Percentiles rank a stretch among this genome's conserved stretches.
Conservation (phyloP, 1,140 invertebrate genomes). For the Bursaphelenchus mucronatus region DNA sequence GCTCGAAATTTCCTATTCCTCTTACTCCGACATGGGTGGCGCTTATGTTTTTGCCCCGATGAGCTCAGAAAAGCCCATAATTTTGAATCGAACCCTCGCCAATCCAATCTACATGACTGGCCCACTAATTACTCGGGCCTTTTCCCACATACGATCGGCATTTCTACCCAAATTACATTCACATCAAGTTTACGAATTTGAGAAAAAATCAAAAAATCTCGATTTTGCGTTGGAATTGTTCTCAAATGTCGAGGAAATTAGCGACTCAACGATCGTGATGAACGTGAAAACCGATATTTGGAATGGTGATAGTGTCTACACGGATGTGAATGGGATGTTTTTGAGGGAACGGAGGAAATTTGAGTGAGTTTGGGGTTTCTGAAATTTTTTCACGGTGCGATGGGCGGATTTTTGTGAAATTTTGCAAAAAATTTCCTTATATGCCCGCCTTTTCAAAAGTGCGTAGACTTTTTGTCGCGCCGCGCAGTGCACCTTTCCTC, state of each 20-base stretch:
- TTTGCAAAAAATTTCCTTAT: too few species aligned
- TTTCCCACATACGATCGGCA: background rate
- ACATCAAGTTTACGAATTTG: slow-evolving; percentile 12
- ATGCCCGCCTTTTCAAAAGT: too few species aligned
- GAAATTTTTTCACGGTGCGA: too few species aligned
- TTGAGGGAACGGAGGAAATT: slow-evolving; percentile 12
- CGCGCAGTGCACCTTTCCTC: too few species aligned
- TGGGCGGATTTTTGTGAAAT: too few species aligned
- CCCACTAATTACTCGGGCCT: slow-evolving; percentile 19
- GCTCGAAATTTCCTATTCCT: background rate
- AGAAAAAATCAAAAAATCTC: background rate
- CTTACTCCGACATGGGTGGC: slow-evolving; percentile 25
- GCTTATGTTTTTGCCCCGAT: slow-evolving; percentile 25
- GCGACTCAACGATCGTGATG: slow-evolving; percentile 12
- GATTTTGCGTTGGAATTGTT: slow-evolving; percentile 29
- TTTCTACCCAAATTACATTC: slow-evolving; percentile 13
- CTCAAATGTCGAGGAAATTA: background rate
- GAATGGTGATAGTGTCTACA: slow-evolving; percentile 22
- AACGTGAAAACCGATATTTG: slow-evolving; percentile 16
- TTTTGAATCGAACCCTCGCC: too few species aligned
- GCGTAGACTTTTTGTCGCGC: too few species aligned
- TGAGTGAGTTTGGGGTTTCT: slow-evolving; percentile 8
- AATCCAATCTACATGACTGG: slow-evolving; percentile 18
- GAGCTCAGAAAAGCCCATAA: too few species aligned
- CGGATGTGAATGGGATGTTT: slow-evolving; percentile 35